Conservation (phyloP, 2,113 vertebrate species). For the Theropithecus gelada region DNA sequence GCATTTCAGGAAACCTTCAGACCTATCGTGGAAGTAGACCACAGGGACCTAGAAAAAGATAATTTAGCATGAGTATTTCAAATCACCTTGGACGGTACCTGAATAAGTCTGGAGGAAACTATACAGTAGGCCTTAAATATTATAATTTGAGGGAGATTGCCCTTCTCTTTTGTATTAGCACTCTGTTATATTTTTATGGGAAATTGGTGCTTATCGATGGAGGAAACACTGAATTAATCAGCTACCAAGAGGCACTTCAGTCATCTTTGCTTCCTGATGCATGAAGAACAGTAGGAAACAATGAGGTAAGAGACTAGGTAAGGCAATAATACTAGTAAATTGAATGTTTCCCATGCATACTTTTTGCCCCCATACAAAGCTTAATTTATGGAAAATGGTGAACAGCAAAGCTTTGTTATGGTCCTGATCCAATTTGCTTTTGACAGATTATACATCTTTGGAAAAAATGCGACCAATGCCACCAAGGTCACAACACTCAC, state of each 20-base stretch:
- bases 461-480: background rate
- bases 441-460: constrained; percentile 8
- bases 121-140: background rate
- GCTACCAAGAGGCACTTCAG: background rate
- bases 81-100: background rate
- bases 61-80: background rate
- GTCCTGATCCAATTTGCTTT: constrained; percentile 16
- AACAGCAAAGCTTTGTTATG: background rate
- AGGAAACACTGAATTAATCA: background rate
- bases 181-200: background rate
- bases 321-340: background rate
- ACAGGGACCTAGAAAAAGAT: background rate
- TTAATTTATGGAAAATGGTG: constrained; percentile 50
- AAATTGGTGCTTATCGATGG: background rate
- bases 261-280: background rate
- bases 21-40: background rate
- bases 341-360: background rate
- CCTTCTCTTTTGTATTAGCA: background rate
- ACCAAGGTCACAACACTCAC: background rate
- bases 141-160: background rate
- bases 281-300: constrained; percentile 16
- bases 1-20: background rate
- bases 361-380: background rate
- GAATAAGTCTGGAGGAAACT: background rate
- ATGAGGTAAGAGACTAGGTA: background rate